Percentiles rank a stretch among this genome's conserved stretches.
Conservation (phyloP, 2,797 vertebrate species). For the Yasuhikotakia modesta region DNA sequence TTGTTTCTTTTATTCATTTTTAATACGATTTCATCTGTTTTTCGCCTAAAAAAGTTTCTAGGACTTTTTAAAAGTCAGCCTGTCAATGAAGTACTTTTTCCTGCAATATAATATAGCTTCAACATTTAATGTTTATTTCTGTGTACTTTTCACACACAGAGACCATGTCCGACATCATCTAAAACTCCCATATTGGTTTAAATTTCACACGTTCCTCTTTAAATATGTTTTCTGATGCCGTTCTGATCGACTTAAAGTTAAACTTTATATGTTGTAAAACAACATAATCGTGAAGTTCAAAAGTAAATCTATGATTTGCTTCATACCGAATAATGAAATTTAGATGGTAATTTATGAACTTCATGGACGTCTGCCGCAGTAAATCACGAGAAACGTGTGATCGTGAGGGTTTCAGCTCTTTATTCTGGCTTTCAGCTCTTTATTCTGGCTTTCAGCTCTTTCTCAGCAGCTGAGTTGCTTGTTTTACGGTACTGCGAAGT, state of each 20-base stretch:
- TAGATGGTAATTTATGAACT: not conserved
- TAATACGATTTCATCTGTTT: not conserved
- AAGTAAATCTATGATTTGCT: not conserved
- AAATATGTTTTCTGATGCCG: not conserved
- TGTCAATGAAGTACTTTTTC: not conserved
- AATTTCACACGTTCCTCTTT: not conserved
- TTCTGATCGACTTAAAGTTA: not conserved
- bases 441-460: not conserved
- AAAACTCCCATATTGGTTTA: not conserved
- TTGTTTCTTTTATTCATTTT: not conserved
- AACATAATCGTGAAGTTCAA: too few relatives aligned
- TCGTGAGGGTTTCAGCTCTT: not conserved
- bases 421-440: not conserved
- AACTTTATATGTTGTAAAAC: too few relatives aligned
- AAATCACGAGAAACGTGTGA: not conserved
- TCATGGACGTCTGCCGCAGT: not conserved
- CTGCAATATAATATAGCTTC: not conserved
- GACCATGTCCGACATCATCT: not conserved
- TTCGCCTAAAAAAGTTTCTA: not conserved
- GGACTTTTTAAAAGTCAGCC: too few relatives aligned
- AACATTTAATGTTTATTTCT: not conserved
- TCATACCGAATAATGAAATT: not conserved
- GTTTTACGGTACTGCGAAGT: constrained; percentile 73
- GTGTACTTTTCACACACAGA: not conserved
- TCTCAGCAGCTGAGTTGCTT: constrained; percentile 25